Conservation (phyloP, 2,797 vertebrate species). For the Micropoecilia bifurca region DNA sequence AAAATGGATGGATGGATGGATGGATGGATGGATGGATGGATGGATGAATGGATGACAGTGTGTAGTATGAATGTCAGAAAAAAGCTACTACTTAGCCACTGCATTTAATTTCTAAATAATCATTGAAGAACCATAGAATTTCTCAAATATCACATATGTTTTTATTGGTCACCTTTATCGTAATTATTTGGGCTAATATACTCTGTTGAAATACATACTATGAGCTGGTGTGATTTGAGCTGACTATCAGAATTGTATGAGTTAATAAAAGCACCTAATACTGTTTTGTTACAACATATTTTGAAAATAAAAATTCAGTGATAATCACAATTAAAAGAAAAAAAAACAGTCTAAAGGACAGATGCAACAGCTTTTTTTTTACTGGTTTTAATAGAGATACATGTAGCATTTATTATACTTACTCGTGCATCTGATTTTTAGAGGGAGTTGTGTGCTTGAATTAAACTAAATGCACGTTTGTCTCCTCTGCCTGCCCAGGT, state of each 20-base stretch:
- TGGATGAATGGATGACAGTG: no score
- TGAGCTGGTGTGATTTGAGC: background rate
- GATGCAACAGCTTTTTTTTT: background rate
- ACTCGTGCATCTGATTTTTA: background rate
- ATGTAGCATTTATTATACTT: background rate
- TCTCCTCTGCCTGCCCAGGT: conserved; percentile 52
- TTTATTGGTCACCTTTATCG: background rate
- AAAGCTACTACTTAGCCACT: background rate
- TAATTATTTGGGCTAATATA: background rate
- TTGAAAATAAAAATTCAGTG: background rate
- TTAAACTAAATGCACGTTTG: conserved; percentile 26
- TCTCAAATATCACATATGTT: background rate
- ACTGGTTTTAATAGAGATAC: background rate
- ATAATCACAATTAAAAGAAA: background rate
- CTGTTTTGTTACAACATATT: background rate
- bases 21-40: no score
- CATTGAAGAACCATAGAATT: background rate
- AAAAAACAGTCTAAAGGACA: background rate
- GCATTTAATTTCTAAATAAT: background rate
- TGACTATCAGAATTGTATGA: background rate
- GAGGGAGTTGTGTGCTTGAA: conserved; percentile 12
- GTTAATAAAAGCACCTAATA: background rate
- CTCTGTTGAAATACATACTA: background rate
- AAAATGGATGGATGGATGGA: no score
- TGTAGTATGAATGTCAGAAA: no score